These are phyloP conservation scores for Dryoscopus gambensis DNA, from an alignment of 2,113 vertebrate genomes.

Conservation along the genomic window DNA sequence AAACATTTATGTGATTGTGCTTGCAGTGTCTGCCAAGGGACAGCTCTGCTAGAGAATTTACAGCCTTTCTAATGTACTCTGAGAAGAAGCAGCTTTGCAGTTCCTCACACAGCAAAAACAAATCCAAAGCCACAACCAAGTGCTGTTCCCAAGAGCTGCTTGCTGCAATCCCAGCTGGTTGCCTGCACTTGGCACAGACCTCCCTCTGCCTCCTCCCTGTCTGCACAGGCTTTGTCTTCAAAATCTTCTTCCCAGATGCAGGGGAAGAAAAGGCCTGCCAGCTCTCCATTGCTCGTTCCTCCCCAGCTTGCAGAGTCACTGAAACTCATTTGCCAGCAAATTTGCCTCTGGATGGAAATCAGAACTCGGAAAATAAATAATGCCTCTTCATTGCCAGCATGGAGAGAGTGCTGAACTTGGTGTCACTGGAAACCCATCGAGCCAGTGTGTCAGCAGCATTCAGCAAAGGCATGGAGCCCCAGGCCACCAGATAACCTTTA, in stretches of 20 bases:
- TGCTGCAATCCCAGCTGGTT: not conserved
- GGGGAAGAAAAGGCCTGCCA: not conserved
- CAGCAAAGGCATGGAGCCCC: constrained; percentile 49
- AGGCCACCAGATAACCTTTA: constrained; percentile 64
- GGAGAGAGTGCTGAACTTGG: constrained; percentile 70
- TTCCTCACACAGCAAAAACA: not conserved
- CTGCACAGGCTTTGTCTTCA: not conserved
- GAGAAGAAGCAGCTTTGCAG: not conserved
- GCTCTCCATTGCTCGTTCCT: not conserved
- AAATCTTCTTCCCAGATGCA: not conserved
- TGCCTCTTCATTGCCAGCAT: not conserved
- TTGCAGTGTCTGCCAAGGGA: not conserved
- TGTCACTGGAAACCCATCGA: constrained; percentile 54
- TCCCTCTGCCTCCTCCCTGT: not conserved
- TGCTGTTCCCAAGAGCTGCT: not conserved
- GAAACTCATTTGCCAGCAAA: not conserved
- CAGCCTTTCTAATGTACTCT: not conserved
- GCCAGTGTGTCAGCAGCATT: constrained; percentile 69
- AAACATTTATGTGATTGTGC: not conserved
- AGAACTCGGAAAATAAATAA: not conserved
- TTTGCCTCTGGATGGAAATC: not conserved
- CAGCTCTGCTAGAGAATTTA: not conserved
- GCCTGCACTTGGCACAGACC: not conserved
- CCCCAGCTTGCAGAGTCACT: not conserved
- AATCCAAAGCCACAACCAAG: not conserved